phyloP scores from a whole-genome alignment of 2,113 vertebrate species.

The Catharus bicknelli region DNA sequence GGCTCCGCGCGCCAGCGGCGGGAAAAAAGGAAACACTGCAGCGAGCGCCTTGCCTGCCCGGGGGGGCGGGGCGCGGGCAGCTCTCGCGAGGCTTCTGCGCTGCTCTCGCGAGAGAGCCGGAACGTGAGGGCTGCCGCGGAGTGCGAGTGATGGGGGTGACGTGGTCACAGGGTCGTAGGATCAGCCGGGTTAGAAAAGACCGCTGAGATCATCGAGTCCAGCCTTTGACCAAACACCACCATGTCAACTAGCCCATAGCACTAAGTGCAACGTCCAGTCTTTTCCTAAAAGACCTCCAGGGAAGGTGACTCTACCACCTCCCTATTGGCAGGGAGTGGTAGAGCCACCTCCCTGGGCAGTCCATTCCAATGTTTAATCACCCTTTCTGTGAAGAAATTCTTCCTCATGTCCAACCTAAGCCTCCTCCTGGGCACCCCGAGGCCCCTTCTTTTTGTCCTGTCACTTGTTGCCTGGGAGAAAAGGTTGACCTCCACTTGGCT shows the following conservation, averaged over 20 bases:
- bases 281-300: accelerated
- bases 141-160: too few relatives aligned
- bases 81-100: too few relatives aligned
- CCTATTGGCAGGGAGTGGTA: not conserved
- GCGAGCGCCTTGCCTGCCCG: too few relatives aligned
- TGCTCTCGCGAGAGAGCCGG: too few relatives aligned
- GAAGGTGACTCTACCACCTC: too few relatives aligned
- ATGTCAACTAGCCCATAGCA: accelerated
- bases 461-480: not conserved
- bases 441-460: not conserved
- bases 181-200: too few relatives aligned
- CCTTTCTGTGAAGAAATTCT: not conserved
- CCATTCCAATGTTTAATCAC: not conserved
- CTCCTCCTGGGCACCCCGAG: not conserved
- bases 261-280: not conserved
- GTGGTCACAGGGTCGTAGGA: too few relatives aligned
- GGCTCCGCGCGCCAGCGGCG: too few relatives aligned
- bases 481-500: accelerated
- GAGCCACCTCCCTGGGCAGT: not conserved
- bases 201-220: too few relatives aligned
- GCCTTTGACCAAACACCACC: accelerated
- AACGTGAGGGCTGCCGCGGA: too few relatives aligned
- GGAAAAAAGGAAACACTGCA: too few relatives aligned
- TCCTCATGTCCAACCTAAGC: not conserved
- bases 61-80: too few relatives aligned